Base-by-base conservation (phyloP, 2,888 invertebrate species). In the Agonum fuliginosum region DNA sequence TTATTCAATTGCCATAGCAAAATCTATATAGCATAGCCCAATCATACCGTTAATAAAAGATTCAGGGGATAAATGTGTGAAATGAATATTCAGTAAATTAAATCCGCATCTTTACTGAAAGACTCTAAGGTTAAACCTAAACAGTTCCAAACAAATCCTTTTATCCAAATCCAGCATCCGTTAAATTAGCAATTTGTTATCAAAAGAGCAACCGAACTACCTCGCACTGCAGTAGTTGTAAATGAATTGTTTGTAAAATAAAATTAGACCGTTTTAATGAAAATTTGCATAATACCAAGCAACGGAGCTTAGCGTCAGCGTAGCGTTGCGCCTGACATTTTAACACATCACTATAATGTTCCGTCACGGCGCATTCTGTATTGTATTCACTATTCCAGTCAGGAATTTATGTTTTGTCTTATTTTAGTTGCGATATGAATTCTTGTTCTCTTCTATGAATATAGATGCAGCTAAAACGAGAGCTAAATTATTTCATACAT, bases 371-470 rank as follows among this genome's bases (percentile, higher is more conserved):
- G 48, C 10, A 20, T 48, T 48, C 19, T 10, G 48, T 19, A 20
- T 48, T 48, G 48, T 48, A 17, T 48, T 48, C 48, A 5, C 48
- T 48, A 48, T 48, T 48, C 48, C 20, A 48, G 48, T 48, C 48
- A 48, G 48, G 48, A 48, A 48, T 48, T 48, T 48, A 48, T 48
- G 48, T 20, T 48, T 48, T 48, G 48, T 48, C 48, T 48, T 48
- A 48, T 48, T 48, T 48, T 48, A 48, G 19, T 48, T 48, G 48
- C 48, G 48, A 48, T 48, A 48, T 48, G 48, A 48, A 48, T 48
- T 48, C 48, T 48, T 48, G 48, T 48, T 48, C 48, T 48, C 48
- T 48, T 48, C 17, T 20, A 48, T 48, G 48, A 48, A 48, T 48
- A 48, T 48, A 48, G 48, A 48, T 48, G 48, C 48, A 48, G 48